Evolutionary conservation across 2,888 invertebrate species (phyloP).

Genomic region (Metacarcinus magister): DNA sequence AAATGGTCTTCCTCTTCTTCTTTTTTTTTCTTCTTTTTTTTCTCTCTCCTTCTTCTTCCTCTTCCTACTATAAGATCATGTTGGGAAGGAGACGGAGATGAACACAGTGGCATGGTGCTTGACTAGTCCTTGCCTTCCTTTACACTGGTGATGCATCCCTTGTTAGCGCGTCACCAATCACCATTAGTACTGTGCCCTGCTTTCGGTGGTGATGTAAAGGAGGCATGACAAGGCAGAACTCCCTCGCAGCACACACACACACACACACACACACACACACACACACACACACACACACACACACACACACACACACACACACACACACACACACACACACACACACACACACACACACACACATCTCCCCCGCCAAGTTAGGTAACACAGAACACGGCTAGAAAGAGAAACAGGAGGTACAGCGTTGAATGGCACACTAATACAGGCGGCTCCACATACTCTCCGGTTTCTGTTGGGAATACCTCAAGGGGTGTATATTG

Average conservation of each 20-base stretch:
- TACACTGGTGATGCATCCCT: too few species aligned
- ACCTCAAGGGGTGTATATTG: too few species aligned
- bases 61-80: background rate
- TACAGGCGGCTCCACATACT: background rate
- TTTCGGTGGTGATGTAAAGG: too few species aligned
- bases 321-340: conserved; percentile 54
- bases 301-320: conserved; percentile 57
- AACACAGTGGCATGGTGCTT: too few species aligned
- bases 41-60: background rate
- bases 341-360: conserved; percentile 57
- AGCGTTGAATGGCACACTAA: too few species aligned
- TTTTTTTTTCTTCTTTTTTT: background rate
- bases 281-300: conserved; percentile 53
- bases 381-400: background rate
- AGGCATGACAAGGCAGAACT: too few species aligned
- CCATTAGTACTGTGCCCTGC: too few species aligned
- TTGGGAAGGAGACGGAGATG: background rate
- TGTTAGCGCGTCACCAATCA: too few species aligned
- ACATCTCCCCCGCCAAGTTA: background rate
- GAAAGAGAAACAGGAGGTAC: too few species aligned
- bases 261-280: conserved; percentile 54
- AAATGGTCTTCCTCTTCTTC: background rate
- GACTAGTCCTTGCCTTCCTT: too few species aligned
- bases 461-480: background rate
- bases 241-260: conserved; percentile 50